Percentiles rank a stretch among this genome's conserved stretches.
Evolutionary conservation across 2,888 invertebrate genomes (phyloP).

Genomic region (Brenthis ino): DNA sequence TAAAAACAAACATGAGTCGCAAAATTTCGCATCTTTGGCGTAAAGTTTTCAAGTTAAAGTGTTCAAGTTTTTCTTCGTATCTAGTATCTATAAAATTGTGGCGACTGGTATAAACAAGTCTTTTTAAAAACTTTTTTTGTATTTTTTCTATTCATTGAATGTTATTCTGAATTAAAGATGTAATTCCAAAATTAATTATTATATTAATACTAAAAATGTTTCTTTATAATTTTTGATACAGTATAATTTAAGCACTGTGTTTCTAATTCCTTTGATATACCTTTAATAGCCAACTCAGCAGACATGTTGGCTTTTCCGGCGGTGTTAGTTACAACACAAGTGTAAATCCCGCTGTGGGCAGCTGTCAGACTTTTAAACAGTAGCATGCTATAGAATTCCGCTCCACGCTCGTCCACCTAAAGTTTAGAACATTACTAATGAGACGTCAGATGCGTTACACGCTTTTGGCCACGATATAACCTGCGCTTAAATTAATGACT

Average conservation of each 20-base stretch:
- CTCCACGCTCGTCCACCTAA: constrained; percentile 85
- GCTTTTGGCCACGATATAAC: neutral
- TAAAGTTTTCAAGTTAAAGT: no score
- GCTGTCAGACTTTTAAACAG: constrained; percentile 87
- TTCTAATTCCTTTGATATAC: constrained; percentile 58
- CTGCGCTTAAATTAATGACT: constrained; percentile 2
- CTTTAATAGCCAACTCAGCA: constrained; percentile 87
- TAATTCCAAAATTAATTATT: neutral
- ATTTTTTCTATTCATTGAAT: no score
- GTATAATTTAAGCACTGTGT: neutral
- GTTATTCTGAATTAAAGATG: no score
- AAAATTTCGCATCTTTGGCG: no score
- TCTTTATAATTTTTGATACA: no score
- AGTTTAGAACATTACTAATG: constrained; percentile 32
- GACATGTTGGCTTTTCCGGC: constrained; percentile 88
- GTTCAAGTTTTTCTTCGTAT: no score
- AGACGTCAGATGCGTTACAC: neutral
- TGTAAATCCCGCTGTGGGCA: constrained; percentile 86
- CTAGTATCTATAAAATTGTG: no score
- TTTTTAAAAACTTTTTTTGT: no score
- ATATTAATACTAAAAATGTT: no score
- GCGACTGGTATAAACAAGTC: no score
- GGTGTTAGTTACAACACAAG: constrained; percentile 87
- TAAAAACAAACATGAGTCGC: no score
- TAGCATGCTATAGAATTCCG: constrained; percentile 87